Evolutionary conservation across 2,888 invertebrate species (phyloP).

Genomic region (Caenorhabditis macrosperma): DNA sequence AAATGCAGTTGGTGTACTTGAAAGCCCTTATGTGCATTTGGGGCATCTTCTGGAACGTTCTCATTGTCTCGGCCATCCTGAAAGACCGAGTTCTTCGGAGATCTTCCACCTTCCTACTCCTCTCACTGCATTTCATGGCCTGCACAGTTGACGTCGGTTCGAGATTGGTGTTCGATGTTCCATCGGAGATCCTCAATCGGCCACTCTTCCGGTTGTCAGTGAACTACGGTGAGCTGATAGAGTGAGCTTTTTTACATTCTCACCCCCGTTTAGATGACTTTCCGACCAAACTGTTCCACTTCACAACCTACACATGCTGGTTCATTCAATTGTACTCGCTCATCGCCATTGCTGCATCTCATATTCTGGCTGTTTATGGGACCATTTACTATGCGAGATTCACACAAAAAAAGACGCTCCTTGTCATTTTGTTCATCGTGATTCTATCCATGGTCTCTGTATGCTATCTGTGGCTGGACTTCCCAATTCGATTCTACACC

Average conservation of each 20-base stretch:
- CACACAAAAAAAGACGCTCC: conserved; percentile 31
- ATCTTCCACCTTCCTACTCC: conserved; percentile 47
- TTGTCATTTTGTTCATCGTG: conserved; percentile 12
- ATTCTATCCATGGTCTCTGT: conserved; percentile 50
- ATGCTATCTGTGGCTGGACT: conserved; percentile 43
- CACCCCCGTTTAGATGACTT: conserved; percentile 50
- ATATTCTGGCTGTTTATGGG: conserved; percentile 52
- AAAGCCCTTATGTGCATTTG: conserved; percentile 60
- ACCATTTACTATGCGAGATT: conserved; percentile 45
- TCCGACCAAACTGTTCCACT: conserved; percentile 55
- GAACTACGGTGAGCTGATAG: conserved; percentile 34
- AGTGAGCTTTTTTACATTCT: background rate
- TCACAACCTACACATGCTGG: conserved; percentile 57
- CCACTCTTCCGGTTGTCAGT: conserved; percentile 46
- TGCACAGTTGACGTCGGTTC: conserved; percentile 57
- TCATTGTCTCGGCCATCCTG: conserved; percentile 44
- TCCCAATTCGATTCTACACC: conserved; percentile 41
- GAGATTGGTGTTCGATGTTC: conserved; percentile 53
- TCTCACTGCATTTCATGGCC: conserved; percentile 42
- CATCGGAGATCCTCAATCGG: conserved; percentile 50
- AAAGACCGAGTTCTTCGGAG: conserved; percentile 49
- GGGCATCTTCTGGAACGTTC: conserved; percentile 58
- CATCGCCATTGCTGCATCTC: conserved; percentile 54
- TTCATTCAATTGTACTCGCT: conserved; percentile 54
- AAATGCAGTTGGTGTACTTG: conserved; percentile 29